Conservation (phyloP, 2,113 vertebrate genomes). For the Mobula birostris region DNA sequence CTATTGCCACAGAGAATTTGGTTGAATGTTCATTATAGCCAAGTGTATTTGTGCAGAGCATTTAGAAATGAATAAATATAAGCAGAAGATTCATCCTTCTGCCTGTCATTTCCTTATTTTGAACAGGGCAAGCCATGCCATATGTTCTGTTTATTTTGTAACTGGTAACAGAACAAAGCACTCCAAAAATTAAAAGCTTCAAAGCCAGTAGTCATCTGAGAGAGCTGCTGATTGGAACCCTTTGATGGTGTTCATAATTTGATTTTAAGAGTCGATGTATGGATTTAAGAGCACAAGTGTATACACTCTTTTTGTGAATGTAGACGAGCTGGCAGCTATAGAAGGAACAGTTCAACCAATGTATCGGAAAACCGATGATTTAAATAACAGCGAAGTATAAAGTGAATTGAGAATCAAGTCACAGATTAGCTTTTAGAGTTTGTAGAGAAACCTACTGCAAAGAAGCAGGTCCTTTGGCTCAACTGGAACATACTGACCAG, state of each 20-base stretch:
- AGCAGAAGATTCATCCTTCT: not conserved
- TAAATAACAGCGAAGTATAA: not conserved
- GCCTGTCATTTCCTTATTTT: not conserved
- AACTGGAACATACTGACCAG: too few species aligned
- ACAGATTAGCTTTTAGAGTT: not conserved
- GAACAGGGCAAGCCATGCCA: not conserved
- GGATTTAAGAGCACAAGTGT: not conserved
- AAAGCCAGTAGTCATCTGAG: not conserved
- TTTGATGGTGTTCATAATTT: conserved; percentile 8
- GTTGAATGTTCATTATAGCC: conserved; percentile 16
- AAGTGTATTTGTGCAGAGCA: not conserved
- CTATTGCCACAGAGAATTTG: not conserved
- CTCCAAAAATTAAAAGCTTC: too few species aligned
- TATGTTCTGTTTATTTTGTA: not conserved
- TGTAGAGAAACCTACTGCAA: too few species aligned
- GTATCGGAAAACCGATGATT: not conserved
- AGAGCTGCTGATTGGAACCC: not conserved
- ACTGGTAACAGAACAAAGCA: not conserved
- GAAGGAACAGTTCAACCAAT: not conserved
- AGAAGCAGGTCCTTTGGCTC: too few species aligned
- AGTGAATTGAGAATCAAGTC: not conserved
- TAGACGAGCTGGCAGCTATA: not conserved
- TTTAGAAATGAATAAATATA: not conserved
- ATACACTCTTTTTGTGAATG: not conserved
- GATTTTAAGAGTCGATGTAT: not conserved